phyloP scores from a whole-genome alignment of 1,140 invertebrate species.

The Wiebesia pumilae region DNA sequence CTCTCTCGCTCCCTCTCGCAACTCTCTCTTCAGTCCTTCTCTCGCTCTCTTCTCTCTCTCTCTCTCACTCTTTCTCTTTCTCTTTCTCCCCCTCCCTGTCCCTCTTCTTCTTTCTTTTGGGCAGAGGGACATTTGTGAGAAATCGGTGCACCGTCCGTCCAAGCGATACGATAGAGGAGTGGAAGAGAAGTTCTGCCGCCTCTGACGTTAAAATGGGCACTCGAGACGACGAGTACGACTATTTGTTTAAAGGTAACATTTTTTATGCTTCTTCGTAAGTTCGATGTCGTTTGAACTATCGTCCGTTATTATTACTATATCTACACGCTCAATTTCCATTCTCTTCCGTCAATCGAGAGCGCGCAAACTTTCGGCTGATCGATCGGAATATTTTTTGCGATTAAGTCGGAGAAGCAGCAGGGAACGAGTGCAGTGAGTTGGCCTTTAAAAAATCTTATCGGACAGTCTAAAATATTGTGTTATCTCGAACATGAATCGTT shows the following conservation, averaged over 20 bases:
- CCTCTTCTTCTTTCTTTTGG: not conserved
- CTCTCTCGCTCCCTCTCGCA: not conserved
- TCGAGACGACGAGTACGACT: constrained; percentile 99
- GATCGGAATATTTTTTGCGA: constrained; percentile 32
- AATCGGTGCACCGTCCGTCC: constrained; percentile 54
- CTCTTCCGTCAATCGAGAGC: constrained; percentile 1
- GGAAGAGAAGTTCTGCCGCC: constrained; percentile 50
- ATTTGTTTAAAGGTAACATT: constrained; percentile 98
- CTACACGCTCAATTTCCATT: not conserved
- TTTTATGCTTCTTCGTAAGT: not conserved
- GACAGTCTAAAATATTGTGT: not conserved
- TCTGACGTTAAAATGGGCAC: constrained; percentile 86
- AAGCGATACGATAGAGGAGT: constrained; percentile 24
- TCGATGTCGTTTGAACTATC: not conserved
- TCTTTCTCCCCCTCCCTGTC: not conserved
- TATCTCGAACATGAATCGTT: constrained; percentile 52
- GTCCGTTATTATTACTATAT: constrained; percentile 3
- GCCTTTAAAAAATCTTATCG: constrained; percentile 11
- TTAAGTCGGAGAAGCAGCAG: not conserved
- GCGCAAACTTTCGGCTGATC: constrained; percentile 13
- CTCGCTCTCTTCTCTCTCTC: not conserved
- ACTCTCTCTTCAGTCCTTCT: not conserved
- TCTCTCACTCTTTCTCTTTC: not conserved
- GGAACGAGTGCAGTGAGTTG: not conserved
- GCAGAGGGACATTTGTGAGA: constrained; percentile 15